Evolutionary conservation across 1,140 invertebrate species (phyloP).

Genomic region (Rhizoglyphus robini): DNA sequence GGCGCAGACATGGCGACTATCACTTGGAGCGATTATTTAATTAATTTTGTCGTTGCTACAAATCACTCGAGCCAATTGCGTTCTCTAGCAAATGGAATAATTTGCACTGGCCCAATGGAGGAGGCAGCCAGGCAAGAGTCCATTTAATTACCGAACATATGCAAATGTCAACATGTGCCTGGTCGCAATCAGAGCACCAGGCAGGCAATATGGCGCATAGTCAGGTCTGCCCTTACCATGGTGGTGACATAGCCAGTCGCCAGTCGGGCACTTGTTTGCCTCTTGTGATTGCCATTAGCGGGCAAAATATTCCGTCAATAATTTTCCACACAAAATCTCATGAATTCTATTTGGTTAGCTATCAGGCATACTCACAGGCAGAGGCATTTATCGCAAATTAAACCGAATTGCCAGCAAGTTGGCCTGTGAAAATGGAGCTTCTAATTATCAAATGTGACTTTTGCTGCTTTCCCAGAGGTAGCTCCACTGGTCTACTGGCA

Average conservation of each 20-base stretch:
- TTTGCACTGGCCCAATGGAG: too few relatives aligned
- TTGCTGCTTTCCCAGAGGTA: background rate
- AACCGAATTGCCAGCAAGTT: too few relatives aligned
- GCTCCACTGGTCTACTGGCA: background rate
- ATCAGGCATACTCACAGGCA: too few relatives aligned
- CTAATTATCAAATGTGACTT: constrained; percentile 11
- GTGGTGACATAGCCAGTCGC: too few relatives aligned
- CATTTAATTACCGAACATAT: constrained; percentile 8
- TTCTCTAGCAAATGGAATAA: background rate
- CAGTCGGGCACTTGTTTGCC: too few relatives aligned
- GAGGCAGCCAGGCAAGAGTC: background rate
- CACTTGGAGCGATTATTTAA: background rate
- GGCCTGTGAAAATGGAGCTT: constrained; percentile 4
- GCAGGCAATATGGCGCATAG: background rate
- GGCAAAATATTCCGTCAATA: too few relatives aligned
- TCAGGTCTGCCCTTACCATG: too few relatives aligned
- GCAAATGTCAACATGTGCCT: constrained; percentile 7
- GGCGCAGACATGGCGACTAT: background rate
- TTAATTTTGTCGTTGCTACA: background rate
- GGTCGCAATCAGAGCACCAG: background rate
- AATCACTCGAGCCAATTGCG: constrained; percentile 3
- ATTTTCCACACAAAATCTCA: too few relatives aligned
- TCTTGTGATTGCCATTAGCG: too few relatives aligned
- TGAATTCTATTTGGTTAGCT: too few relatives aligned
- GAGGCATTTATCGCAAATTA: too few relatives aligned